Evolutionary conservation across 2,113 vertebrate species (phyloP).

Genomic region (Poeciliopsis occidentalis): DNA sequence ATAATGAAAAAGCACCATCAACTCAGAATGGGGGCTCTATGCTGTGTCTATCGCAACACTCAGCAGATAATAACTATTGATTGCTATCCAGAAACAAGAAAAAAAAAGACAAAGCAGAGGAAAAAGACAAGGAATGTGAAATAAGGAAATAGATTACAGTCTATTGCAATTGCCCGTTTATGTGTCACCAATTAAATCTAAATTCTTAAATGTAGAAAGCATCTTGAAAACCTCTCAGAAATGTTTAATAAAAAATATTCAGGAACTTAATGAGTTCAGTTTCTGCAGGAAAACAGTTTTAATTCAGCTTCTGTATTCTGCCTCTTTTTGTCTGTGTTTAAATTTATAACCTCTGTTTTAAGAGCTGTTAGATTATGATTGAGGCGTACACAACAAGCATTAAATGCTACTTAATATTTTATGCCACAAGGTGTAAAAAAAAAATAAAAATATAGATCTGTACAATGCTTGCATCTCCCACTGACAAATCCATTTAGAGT

Average conservation of each 20-base stretch:
- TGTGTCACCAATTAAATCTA: conserved; percentile 43
- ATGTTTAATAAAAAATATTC: background rate
- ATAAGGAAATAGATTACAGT: conserved; percentile 28
- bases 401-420: conserved; percentile 56
- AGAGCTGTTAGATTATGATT: conserved; percentile 55
- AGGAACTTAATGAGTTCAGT: background rate
- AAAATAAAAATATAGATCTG: background rate
- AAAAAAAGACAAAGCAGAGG: conserved; percentile 28
- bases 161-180: background rate
- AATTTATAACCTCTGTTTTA: conserved; percentile 48
- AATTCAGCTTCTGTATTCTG: conserved; percentile 24
- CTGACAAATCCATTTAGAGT: conserved; percentile 33
- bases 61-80: conserved; percentile 82
- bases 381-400: conserved; percentile 42
- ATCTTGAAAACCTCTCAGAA: conserved; percentile 9
- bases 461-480: conserved; percentile 28
- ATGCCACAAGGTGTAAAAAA: conserved; percentile 33
- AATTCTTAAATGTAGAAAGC: conserved; percentile 21
- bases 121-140: conserved; percentile 58
- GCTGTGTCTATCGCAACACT: conserved; percentile 69
- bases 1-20: conserved; percentile 83
- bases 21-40: conserved; percentile 67
- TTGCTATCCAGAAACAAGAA: conserved; percentile 71
- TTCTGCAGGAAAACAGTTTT: conserved; percentile 31
- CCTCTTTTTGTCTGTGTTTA: conserved; percentile 31